Percentiles rank a stretch among this genome's conserved stretches.
These are phyloP conservation scores for Gastrophryne carolinensis DNA, from an alignment of 2,797 vertebrate genomes.

Conservation along the genomic window DNA sequence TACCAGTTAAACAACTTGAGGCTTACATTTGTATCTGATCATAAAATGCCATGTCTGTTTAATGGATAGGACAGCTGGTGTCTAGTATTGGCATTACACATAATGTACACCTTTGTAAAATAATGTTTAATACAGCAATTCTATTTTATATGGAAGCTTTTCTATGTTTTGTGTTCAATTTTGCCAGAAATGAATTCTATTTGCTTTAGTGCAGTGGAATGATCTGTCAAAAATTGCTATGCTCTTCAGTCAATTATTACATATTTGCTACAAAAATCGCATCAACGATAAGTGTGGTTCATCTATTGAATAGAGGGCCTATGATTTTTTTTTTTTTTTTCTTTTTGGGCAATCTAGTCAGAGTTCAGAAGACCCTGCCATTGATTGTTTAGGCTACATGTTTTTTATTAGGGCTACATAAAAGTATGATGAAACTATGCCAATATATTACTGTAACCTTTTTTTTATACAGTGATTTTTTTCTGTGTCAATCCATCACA, in stretches of 20 bases:
- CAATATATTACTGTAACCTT: too few relatives aligned
- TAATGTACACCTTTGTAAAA: constrained; percentile 7
- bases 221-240: constrained; percentile 22
- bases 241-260: background rate
- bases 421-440: too few relatives aligned
- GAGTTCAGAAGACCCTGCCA: too few relatives aligned
- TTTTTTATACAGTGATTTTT: too few relatives aligned
- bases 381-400: too few relatives aligned
- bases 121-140: background rate
- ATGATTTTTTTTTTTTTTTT: too few relatives aligned
- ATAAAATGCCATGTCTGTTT: constrained; percentile 17
- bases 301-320: too few relatives aligned
- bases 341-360: too few relatives aligned
- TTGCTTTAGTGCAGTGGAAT: background rate
- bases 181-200: constrained; percentile 30
- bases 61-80: background rate
- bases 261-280: background rate
- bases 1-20: too few relatives aligned
- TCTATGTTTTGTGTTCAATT: background rate
- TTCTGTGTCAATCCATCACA: too few relatives aligned
- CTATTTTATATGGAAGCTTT: background rate
- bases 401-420: too few relatives aligned
- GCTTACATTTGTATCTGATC: background rate
- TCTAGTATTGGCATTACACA: background rate
- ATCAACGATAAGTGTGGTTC: too few relatives aligned